These are phyloP conservation scores for Ophthalmolycus amberensis DNA, from an alignment of 2,113 vertebrate species.

Conservation along the genomic window DNA sequence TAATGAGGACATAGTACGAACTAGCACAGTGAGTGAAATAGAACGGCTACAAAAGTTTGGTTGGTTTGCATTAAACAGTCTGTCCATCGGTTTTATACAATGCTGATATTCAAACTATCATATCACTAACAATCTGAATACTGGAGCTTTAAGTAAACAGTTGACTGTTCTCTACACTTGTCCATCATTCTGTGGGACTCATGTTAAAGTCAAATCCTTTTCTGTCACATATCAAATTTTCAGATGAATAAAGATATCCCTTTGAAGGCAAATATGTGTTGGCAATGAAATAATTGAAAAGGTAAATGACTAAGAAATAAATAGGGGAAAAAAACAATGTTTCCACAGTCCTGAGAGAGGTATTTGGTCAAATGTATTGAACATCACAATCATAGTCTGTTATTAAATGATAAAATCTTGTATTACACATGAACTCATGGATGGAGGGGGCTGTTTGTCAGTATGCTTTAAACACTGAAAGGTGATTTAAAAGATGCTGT, in stretches of 20 bases:
- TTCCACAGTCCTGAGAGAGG: constrained; percentile 74
- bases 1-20: constrained; percentile 92
- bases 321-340: constrained; percentile 24
- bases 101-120: constrained; percentile 85
- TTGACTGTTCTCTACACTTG: constrained; percentile 88
- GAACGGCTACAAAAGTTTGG: constrained; percentile 90
- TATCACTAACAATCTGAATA: constrained; percentile 81
- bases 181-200: constrained; percentile 83
- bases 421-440: constrained; percentile 12
- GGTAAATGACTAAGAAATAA: constrained; percentile 9
- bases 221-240: constrained; percentile 70
- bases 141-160: constrained; percentile 93
- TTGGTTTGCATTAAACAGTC: constrained; percentile 90
- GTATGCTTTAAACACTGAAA: constrained; percentile 33
- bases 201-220: constrained; percentile 85
- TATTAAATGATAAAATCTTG: constrained; percentile 25
- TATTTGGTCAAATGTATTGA: constrained; percentile 66
- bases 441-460: constrained; percentile 8
- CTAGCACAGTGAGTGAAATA: constrained; percentile 89
- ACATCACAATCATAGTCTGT: constrained; percentile 54
- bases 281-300: constrained; percentile 27
- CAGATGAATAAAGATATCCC: constrained; percentile 63
- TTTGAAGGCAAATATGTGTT: constrained; percentile 72
- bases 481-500: neutral
- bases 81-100: constrained; percentile 86